Conservation (phyloP, 2,113 vertebrate genomes). For the Perca flavescens region DNA sequence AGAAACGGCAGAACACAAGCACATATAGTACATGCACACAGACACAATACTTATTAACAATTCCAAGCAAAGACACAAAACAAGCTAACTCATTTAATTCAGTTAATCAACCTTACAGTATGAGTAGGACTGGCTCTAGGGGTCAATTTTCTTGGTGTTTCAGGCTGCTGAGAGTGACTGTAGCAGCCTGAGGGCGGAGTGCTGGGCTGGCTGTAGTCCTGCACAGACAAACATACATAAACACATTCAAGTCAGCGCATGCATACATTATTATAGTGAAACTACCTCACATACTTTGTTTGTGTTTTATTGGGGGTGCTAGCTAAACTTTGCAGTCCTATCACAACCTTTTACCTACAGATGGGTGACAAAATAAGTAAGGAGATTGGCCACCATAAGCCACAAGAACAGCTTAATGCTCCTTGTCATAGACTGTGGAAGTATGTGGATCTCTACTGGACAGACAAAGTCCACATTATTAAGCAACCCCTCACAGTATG, state of each 20-base stretch:
- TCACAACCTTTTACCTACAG: background rate
- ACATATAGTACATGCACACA: background rate
- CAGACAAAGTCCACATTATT: background rate
- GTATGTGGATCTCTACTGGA: background rate
- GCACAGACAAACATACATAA: conserved; percentile 32
- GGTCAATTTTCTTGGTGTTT: conserved; percentile 74
- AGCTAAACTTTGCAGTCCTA: background rate
- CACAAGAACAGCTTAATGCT: background rate
- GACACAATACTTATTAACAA: background rate
- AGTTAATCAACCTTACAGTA: conserved; percentile 52
- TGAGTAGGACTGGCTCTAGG: conserved; percentile 67
- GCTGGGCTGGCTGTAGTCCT: conserved; percentile 71
- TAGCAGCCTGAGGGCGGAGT: conserved; percentile 52
- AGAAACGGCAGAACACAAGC: conserved; percentile 20
- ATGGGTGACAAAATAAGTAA: background rate
- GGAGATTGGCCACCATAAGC: too few relatives aligned
- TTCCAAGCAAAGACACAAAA: background rate
- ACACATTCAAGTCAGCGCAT: background rate
- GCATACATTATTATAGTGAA: background rate
- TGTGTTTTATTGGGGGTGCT: background rate
- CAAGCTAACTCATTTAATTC: background rate
- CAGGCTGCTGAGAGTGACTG: conserved; percentile 53
- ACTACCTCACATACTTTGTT: background rate
- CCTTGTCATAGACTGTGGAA: background rate
- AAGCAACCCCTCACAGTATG: background rate